phyloP scores from a whole-genome alignment of 2,113 vertebrate species.

The Daubentonia madagascariensis region DNA sequence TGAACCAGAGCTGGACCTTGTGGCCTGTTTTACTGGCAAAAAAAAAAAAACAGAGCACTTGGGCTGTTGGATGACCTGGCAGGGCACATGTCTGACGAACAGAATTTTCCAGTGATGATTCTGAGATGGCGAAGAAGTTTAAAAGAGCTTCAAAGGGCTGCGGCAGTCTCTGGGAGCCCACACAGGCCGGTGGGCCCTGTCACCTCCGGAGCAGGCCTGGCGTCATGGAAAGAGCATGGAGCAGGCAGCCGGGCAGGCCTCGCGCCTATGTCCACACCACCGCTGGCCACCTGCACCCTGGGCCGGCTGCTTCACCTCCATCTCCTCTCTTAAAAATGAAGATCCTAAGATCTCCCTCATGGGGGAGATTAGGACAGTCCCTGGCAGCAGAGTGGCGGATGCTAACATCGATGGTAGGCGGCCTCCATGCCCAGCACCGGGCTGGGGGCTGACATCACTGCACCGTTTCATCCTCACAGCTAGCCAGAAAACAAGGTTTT shows the following conservation, averaged over 20 bases:
- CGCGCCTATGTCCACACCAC: background rate
- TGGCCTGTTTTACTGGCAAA: background rate
- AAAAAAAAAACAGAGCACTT: background rate
- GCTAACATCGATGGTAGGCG: rapidly evolving
- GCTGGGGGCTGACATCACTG: background rate
- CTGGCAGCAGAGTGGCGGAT: background rate
- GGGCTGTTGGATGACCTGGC: slow-evolving; percentile 18
- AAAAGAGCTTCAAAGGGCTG: slow-evolving; percentile 6
- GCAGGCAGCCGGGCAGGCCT: background rate
- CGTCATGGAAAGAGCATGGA: background rate
- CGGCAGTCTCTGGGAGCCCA: background rate
- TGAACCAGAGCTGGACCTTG: background rate
- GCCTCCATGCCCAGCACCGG: rapidly evolving
- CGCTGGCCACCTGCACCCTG: background rate
- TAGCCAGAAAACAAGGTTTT: background rate
- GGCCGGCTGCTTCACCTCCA: background rate
- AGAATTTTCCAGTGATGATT: slow-evolving; percentile 49
- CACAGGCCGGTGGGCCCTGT: background rate
- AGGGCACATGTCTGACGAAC: slow-evolving; percentile 6
- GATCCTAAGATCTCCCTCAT: background rate
- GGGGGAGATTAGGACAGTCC: background rate
- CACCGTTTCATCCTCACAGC: background rate
- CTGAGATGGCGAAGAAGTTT: background rate
- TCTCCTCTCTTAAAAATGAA: background rate
- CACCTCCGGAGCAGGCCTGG: background rate